Base-by-base conservation (phyloP, 2,797 vertebrate species). In the Eospalax fontanierii region DNA sequence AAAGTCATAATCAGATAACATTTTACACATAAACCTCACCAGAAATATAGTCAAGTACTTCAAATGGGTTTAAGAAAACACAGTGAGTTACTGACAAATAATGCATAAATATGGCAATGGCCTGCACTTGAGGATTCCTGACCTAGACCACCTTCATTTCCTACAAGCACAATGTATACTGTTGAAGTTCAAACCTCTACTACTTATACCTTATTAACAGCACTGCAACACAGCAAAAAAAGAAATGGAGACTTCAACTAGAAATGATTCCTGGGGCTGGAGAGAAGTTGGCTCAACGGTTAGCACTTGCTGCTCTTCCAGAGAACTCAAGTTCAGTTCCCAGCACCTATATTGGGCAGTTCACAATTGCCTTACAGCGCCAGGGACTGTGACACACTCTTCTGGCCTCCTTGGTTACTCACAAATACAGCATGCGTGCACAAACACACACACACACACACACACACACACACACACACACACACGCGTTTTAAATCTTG, bases 1-100 rank as follows among this genome's bases (percentile, higher is more conserved):
- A 88, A 46, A 92, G 85, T 78, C 91, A 90, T 3, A 35, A 22
- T 81, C 26, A n/a, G 50, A 84, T 46, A 82, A 63, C 79, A 97
- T 82, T 97, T 97, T 68, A 4, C 10, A 93, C 50, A 50, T 4
- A 92, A 89, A 71, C 18, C 35, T 91, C 43, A 83, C 59, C 90
- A 95, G 38, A 92, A 93, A 95, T 46, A 79, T 0, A 90, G 66
- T 10, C 63, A 94, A 88, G 50, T 78, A 15, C 83, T 93, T 93
- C 46, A 65, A 81, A 93, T n/a, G 15, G 38, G 85, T n/a, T 92
- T 93, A 82, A 66, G 26, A 88, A 15, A 78, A 83, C 7, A 71
- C 0, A 91, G 81, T 79, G 73, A 93, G 54, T 76, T 90, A 78
- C 28, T 71, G 30, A 3, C 30, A 96, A 93, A 54, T 43, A 94